phyloP scores from a whole-genome alignment of 2,113 vertebrate species.

The Ptilorrhoa leucosticta region DNA sequence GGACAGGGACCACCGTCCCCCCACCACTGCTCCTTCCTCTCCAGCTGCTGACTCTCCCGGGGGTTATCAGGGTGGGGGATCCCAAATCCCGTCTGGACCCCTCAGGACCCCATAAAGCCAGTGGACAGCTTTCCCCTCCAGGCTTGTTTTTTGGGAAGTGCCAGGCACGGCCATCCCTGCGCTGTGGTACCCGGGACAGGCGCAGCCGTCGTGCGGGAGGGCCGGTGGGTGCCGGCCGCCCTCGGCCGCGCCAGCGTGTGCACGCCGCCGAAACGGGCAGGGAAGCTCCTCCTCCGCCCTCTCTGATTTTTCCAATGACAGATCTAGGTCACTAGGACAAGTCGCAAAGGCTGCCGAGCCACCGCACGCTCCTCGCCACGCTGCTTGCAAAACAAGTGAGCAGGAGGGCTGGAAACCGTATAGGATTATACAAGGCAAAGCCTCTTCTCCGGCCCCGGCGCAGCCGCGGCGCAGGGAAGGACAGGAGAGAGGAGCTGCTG shows the following conservation, averaged over 20 bases:
- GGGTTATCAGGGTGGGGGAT: neutral
- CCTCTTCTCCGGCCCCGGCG: neutral
- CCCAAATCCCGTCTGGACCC: neutral
- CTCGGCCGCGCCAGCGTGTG: neutral
- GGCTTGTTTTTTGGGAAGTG: neutral
- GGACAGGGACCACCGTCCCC: neutral
- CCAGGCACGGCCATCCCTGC: accelerated
- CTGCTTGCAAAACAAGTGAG: conserved; percentile 41
- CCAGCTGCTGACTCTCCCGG: accelerated
- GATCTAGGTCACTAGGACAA: conserved; percentile 70
- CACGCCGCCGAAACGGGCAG: conserved; percentile 21
- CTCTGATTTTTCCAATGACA: conserved; percentile 63
- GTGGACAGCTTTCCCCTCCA: accelerated
- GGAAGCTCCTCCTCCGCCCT: conserved; percentile 48
- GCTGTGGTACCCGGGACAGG: accelerated
- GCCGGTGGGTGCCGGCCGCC: neutral
- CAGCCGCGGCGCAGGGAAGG: neutral
- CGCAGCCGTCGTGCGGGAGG: neutral
- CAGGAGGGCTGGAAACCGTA: conserved; percentile 33
- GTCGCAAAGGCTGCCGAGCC: conserved; percentile 44
- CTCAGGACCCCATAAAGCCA: accelerated
- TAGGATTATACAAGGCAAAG: conserved; percentile 42
- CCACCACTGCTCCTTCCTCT: accelerated
- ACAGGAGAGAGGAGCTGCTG: neutral
- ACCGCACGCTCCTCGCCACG: conserved; percentile 44